phyloP scores from a whole-genome alignment of 2,113 vertebrate species.

The Dascyllus trimaculatus region DNA sequence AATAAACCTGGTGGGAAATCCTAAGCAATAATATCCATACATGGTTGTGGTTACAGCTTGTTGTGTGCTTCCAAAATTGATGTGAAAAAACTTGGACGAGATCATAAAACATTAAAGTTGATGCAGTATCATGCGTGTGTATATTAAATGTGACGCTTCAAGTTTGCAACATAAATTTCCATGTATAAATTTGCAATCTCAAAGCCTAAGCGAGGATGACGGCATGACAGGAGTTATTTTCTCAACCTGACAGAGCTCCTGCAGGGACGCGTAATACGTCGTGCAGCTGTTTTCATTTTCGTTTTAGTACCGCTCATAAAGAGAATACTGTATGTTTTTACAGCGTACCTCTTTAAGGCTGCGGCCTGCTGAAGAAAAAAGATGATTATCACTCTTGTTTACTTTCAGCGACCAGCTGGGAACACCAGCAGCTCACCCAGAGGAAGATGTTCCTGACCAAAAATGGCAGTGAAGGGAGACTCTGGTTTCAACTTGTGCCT shows the following conservation, averaged over 20 bases:
- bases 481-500: slow-evolving; percentile 25
- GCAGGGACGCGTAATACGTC: not conserved
- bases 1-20: no score
- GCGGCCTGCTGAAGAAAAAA: slow-evolving; percentile 31
- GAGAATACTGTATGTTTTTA: not conserved
- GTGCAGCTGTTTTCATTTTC: not conserved
- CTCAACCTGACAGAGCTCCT: not conserved
- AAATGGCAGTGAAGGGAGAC: slow-evolving; percentile 73
- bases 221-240: no score
- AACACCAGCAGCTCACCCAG: slow-evolving; percentile 38
- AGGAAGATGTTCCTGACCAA: slow-evolving; percentile 79
- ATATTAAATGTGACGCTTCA: no score
- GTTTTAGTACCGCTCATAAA: not conserved
- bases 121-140: no score
- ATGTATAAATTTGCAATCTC: no score
- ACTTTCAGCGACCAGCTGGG: slow-evolving; percentile 65
- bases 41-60: no score
- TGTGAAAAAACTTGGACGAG: no score
- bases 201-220: no score
- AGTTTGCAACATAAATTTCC: no score
- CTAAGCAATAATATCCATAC: no score
- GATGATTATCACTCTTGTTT: slow-evolving; percentile 68
- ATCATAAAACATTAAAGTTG: no score
- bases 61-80: no score
- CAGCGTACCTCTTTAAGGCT: slow-evolving; percentile 37